Evolutionary conservation across 2,888 invertebrate genomes (phyloP), one percentile per base, ranked within the genome.

Genomic region (Lasioglossum pauxillum): DNA sequence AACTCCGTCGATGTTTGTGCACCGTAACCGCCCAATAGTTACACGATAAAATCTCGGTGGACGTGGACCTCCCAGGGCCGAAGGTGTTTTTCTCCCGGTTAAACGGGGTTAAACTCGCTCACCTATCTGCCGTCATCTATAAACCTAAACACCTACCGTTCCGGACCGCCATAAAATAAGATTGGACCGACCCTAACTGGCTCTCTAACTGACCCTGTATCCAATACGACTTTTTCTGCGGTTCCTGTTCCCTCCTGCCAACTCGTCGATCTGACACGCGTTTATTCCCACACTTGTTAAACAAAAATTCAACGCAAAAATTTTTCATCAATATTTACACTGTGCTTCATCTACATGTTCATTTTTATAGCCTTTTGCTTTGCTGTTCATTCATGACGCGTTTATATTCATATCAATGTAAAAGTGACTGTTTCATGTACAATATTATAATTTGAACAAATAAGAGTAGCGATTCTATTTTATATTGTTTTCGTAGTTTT

Each of bases 11-110:
- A 86, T 81, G 87, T 84, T 89, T 85, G 88, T 82, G 85, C 67
- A 78, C 77, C 87, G 86, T 91, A 90, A 88, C 92, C 90, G 90
- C 83, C 91, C 91, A 87, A 90, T 86, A 88, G 86, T 88, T 90
- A 86, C 57, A 71, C 84, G 92, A 92, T 92, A 91, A 92, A 89
- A 92, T 91, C 92, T 90, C 76, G 57, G 69, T 16, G 31, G 46
- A 23, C 73, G 80, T 84, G 87, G 91, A 91, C 92, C 90, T 91
- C 90, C 90, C 91, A 89, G 82, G 84, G 88, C 80, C 79, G 77
- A 75, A 86, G 85, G 85, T 89, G 88, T 92, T 90, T 90, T 89
- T 88, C 84, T 85, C 75, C 75, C 72, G 82, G 78, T 86, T 82
- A 85, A 88, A 87, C 64, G 87, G 80, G 79, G 87, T 85, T 85